These are phyloP conservation scores for Serilophus lunatus DNA, from an alignment of 2,113 vertebrate species.

Conservation along the genomic window DNA sequence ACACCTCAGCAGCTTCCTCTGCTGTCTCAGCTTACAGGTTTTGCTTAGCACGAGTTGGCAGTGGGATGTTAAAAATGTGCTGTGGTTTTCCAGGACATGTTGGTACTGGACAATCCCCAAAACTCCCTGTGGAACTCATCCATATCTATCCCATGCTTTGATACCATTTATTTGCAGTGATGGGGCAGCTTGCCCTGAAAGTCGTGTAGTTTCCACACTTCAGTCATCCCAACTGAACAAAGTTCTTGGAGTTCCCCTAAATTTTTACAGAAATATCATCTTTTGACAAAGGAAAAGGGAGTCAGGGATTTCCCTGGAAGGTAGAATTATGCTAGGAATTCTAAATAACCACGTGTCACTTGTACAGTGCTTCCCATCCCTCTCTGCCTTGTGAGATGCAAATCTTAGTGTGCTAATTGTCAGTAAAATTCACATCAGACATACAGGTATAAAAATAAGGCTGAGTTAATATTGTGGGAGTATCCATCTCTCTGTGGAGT, in stretches of 20 bases:
- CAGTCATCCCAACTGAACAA: not conserved
- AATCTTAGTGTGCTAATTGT: not conserved
- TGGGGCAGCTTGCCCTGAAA: not conserved
- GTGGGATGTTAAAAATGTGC: not conserved
- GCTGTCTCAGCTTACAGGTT: not conserved
- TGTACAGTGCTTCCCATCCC: not conserved
- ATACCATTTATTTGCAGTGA: not conserved
- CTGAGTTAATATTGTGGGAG: not conserved
- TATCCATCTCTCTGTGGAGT: not conserved
- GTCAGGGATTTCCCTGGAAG: not conserved
- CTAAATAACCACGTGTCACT: not conserved
- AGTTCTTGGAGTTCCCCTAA: not conserved
- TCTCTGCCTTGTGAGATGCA: not conserved
- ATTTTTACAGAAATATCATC: not conserved
- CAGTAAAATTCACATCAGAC: not conserved
- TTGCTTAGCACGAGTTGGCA: not conserved
- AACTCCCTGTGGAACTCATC: not conserved
- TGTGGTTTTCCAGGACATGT: not conserved
- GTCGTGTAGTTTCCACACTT: not conserved
- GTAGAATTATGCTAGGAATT: not conserved
- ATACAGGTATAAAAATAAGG: not conserved
- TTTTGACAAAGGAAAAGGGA: not conserved
- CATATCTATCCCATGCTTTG: accelerated
- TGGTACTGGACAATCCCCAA: not conserved
- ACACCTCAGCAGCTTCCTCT: not conserved